Evolutionary conservation across 1,140 invertebrate genomes (phyloP).

Genomic region (Doryteuthis pealeii): DNA sequence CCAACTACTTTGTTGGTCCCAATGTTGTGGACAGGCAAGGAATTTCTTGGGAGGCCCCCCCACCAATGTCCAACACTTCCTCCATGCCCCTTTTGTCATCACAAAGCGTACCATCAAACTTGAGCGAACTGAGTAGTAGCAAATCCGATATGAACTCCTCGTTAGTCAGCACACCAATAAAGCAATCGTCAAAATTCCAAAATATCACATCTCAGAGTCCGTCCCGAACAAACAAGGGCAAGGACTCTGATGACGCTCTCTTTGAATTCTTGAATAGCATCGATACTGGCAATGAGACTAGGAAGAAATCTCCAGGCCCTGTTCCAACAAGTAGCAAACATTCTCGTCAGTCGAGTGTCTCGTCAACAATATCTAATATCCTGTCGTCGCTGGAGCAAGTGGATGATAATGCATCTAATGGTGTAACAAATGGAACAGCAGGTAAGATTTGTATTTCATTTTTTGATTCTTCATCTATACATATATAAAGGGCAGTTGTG

Average conservation of each 20-base stretch:
- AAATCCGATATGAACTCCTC: conserved; percentile 20
- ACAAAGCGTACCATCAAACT: conserved; percentile 38
- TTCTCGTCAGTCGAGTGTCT: conserved; percentile 57
- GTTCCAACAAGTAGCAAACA: conserved; percentile 40
- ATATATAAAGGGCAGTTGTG: too few species aligned
- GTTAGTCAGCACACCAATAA: conserved; percentile 28
- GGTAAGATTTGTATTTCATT: neutral
- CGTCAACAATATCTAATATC: conserved; percentile 29
- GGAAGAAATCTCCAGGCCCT: conserved; percentile 31
- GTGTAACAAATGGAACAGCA: neutral
- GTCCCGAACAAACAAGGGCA: conserved; percentile 31
- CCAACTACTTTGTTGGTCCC: too few species aligned
- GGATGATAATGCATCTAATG: neutral
- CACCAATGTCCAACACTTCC: neutral
- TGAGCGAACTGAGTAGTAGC: conserved; percentile 24
- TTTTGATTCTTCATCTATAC: too few species aligned
- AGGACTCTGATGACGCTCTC: conserved; percentile 62
- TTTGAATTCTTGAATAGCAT: conserved; percentile 62
- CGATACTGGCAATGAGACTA: conserved; percentile 39
- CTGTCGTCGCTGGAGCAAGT: neutral
- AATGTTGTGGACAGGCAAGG: neutral
- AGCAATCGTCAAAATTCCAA: neutral
- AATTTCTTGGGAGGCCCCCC: neutral
- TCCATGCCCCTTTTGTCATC: conserved; percentile 20
- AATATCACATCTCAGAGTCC: neutral